Base-by-base conservation (phyloP, 2,797 vertebrate genomes). In the Eulemur mongoz region DNA sequence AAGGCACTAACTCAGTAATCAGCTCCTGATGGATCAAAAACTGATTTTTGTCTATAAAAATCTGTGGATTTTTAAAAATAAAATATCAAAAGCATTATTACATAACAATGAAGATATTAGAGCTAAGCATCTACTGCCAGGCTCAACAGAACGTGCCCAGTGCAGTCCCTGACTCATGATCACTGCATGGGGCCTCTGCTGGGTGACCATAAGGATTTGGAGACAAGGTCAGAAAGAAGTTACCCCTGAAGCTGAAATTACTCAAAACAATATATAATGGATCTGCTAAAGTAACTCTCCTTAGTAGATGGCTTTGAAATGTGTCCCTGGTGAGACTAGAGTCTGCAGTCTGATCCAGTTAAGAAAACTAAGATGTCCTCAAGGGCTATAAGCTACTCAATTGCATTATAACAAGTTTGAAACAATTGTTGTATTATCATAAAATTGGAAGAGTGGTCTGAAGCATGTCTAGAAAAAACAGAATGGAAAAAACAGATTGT, bases 301-400 rank as follows among this genome's bases (percentile, higher is more conserved):
- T 78, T 70, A 63, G 54, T 85, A 93, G 92, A 96, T 93, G 76
- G 72, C 50, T 96, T 90, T 57, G 14, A 91, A 92, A 91, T 96
- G 45, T 69, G 48, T 96, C 80, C 79, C 80, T 9, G n/a, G 90
- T 95, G 84, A 96, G 45, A 87, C 11, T 25, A 22, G 40, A 82
- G 17, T 65, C 82, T 79, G 50, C 35, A 78, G n/a, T 88, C 54
- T 70, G 91, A 96, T 97, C 67, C 92, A 96, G 82, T 94, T 96
- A 95, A 94, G 84, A 92, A 94, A 88, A 85, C 59, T 15, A 89
- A 81, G 81, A 95, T 82, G 76, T 52, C 92, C 91, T 95, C 61
- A 61, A 95, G 93, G 81, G 80, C 61, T 81, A 91, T 75, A 76
- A 65, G 73, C 43, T 57, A 91, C 75, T 95, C 61, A 52, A 45